Evolutionary conservation across 2,113 vertebrate species (phyloP), one percentile per base, ranked within the genome.

Genomic region (Tenrec ecaudatus): DNA sequence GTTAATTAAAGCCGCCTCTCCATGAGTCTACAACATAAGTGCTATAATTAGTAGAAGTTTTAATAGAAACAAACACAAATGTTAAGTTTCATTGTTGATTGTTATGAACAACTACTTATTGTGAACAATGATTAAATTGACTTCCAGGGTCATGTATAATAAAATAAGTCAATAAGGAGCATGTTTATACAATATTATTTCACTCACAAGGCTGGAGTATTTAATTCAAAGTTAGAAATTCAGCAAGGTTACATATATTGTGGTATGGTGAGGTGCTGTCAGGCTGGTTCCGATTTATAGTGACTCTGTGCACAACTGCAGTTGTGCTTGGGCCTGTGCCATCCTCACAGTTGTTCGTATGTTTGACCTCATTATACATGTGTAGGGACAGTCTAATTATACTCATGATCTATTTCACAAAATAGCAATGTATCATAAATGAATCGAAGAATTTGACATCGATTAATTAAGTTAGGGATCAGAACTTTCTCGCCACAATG

Each of bases 111-210:
- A 53, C 47, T 53, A 57, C 69, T 31, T 58, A 53, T 81, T 86
- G 91, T 82, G 73, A 95, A 29, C 68, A 95, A 62, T 77, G 27
- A 88, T 43, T 81, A 0, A 2, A 47, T 57, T 94, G 82, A 53
- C 7, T 79, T 91, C 9, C 47, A 82, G 92, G 84, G 31, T 20
- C 25, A 31, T 73, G 23, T 57, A 93, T 68, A 81, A 64, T 76
- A 80, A 82, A 88, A 47, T 15, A 85, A 78, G 88, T 27, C 11
- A 93, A 27, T 58, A 75, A 91, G 60, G 60, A 47, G 82, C 58
- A 43, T 29, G 47, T 14, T 64, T 82, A 43, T 38, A 90, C 15
- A 71, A 43, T 68, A 19, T 58, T 17, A 47, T 27, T 5, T 36
- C 47, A 71, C 20, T 68, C 8, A 69, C 12, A 47, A 31, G 88